Percentiles rank a stretch among this genome's conserved stretches.
phyloP scores from a whole-genome alignment of 2,888 invertebrate genomes.

The Lordiphosa fenestrarum region DNA sequence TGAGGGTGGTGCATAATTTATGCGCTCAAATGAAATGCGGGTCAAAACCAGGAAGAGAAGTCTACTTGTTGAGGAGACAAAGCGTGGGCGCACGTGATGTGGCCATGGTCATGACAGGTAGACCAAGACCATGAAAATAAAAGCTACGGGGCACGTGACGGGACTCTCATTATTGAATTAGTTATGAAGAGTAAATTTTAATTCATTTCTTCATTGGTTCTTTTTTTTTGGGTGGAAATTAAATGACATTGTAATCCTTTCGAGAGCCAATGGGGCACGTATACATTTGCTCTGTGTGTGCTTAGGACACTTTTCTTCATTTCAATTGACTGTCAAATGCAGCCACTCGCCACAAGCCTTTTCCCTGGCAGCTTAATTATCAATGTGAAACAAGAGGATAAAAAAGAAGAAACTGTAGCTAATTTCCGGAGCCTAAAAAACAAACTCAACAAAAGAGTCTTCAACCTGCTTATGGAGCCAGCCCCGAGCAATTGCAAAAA shows the following conservation, averaged over 20 bases:
- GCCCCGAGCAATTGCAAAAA: conserved; percentile 17
- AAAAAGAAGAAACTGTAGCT: conserved; percentile 27
- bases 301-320: conserved; percentile 33
- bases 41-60: conserved; percentile 47
- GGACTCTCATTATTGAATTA: conserved; percentile 71
- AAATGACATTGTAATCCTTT: conserved; percentile 75
- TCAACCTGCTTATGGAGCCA: conserved; percentile 2
- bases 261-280: conserved; percentile 78
- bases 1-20: conserved; percentile 53
- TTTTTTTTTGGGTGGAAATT: conserved; percentile 17
- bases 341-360: conserved; percentile 2
- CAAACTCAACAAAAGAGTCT: conserved; percentile 22
- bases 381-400: conserved; percentile 3
- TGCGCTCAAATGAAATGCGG: conserved; percentile 66
- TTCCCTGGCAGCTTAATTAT: neutral
- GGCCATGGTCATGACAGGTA: conserved; percentile 62
- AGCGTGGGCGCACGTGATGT: conserved; percentile 59
- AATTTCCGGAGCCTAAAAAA: conserved; percentile 49
- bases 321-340: conserved; percentile 60
- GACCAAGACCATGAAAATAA: conserved; percentile 61
- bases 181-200: conserved; percentile 38
- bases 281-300: conserved; percentile 22
- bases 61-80: conserved; percentile 40
- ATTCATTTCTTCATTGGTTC: conserved; percentile 15
- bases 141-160: conserved; percentile 67